Conservation (phyloP, 1,140 invertebrate genomes). For the Drosophila nannoptera region DNA sequence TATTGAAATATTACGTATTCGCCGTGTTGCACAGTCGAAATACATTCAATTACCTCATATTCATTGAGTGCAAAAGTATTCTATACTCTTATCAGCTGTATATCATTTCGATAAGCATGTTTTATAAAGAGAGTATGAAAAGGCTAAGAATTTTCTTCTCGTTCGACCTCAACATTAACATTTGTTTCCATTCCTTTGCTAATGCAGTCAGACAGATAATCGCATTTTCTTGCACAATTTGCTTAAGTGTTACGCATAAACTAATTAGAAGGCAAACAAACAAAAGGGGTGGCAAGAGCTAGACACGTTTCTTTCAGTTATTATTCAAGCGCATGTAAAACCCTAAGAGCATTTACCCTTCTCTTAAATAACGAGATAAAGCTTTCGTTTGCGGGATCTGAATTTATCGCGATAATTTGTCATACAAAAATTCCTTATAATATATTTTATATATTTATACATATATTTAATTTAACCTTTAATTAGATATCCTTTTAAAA, state of each 20-base stretch:
- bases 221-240: constrained; percentile 43
- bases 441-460: background rate
- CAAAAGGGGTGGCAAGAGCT: constrained; percentile 18
- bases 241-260: constrained; percentile 50
- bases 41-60: no score
- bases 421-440: no score
- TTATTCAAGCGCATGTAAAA: constrained; percentile 14
- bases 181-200: background rate
- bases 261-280: constrained; percentile 47
- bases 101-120: background rate
- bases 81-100: background rate
- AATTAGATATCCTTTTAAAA: background rate
- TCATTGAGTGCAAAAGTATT: no score
- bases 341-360: background rate
- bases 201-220: constrained; percentile 20
- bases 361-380: constrained; percentile 3
- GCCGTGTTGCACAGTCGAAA: background rate
- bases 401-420: no score
- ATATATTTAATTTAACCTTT: background rate
- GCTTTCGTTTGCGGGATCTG: no score
- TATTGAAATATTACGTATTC: constrained; percentile 22
- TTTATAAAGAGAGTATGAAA: no score
- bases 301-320: constrained; percentile 6
- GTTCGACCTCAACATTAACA: no score
- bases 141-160: no score